Evolutionary conservation across 2,113 vertebrate genomes (phyloP).

Genomic region (Lota lota): DNA sequence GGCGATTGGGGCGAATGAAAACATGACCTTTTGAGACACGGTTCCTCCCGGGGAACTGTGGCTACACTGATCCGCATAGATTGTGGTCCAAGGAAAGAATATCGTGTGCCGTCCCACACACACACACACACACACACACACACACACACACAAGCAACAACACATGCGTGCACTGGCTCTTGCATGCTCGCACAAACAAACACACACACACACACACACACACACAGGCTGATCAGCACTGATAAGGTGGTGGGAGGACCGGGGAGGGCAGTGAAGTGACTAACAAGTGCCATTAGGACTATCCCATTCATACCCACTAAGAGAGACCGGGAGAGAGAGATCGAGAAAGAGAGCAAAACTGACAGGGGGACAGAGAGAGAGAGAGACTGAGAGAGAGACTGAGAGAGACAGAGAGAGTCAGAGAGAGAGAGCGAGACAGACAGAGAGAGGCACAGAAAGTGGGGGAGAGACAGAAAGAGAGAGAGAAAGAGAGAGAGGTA

Average conservation of each 20-base stretch:
- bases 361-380: too few relatives aligned
- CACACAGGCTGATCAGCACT: constrained; percentile 70
- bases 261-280: constrained; percentile 81
- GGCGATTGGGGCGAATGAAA: constrained; percentile 79
- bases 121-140: constrained; percentile 23
- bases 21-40: constrained; percentile 71
- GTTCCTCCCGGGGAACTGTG: constrained; percentile 72
- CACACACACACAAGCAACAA: constrained; percentile 65
- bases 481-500: too few relatives aligned
- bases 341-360: neutral
- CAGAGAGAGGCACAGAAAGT: too few relatives aligned
- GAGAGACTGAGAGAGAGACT: too few relatives aligned
- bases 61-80: constrained; percentile 69
- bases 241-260: constrained; percentile 75
- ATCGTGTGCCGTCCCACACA: constrained; percentile 19
- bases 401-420: too few relatives aligned
- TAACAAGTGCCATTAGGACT: constrained; percentile 90
- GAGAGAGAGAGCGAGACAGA: too few relatives aligned
- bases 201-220: constrained; percentile 44
- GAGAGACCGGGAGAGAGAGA: constrained; percentile 5
- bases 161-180: neutral
- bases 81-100: constrained; percentile 64
- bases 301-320: constrained; percentile 82
- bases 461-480: too few relatives aligned
- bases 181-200: neutral